phyloP scores from a whole-genome alignment of 2,888 invertebrate genomes.

The Buathra laborator region DNA sequence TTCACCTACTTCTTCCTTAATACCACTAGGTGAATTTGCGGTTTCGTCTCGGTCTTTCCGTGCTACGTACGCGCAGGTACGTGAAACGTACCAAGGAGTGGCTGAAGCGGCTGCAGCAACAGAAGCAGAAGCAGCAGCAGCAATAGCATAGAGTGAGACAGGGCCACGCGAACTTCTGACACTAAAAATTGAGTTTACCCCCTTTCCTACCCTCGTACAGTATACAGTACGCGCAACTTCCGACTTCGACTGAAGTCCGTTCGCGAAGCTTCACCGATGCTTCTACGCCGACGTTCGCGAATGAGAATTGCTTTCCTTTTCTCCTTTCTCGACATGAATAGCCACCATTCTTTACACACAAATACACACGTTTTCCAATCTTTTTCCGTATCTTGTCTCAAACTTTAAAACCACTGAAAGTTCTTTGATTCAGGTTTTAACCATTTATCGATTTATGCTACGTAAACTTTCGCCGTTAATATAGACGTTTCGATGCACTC shows the following conservation, averaged over 20 bases:
- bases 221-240: slow-evolving; percentile 29
- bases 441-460: too few species aligned
- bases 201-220: not conserved
- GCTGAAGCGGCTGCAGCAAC: slow-evolving; percentile 2
- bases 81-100: slow-evolving; percentile 31
- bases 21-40: slow-evolving; percentile 39
- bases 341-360: not conserved
- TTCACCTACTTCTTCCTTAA: slow-evolving; percentile 37
- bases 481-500: too few species aligned
- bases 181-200: slow-evolving; percentile 63
- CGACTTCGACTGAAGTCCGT: slow-evolving; percentile 7
- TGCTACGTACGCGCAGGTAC: slow-evolving; percentile 20
- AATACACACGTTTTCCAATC: not conserved
- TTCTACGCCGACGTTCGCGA: not conserved
- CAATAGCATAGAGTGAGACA: slow-evolving; percentile 5
- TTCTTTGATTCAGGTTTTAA: not conserved
- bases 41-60: slow-evolving; percentile 28
- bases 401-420: not conserved
- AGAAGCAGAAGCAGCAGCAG: slow-evolving; percentile 22
- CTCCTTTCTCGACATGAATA: not conserved
- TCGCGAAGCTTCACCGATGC: not conserved
- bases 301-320: not conserved
- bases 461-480: too few species aligned
- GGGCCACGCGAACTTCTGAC: slow-evolving; percentile 54
- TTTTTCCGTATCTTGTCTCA: not conserved